These are phyloP conservation scores for Agelas oroides DNA, from an alignment of 37 sponge, comb jelly and placozoan species.

Conservation along the genomic window DNA sequence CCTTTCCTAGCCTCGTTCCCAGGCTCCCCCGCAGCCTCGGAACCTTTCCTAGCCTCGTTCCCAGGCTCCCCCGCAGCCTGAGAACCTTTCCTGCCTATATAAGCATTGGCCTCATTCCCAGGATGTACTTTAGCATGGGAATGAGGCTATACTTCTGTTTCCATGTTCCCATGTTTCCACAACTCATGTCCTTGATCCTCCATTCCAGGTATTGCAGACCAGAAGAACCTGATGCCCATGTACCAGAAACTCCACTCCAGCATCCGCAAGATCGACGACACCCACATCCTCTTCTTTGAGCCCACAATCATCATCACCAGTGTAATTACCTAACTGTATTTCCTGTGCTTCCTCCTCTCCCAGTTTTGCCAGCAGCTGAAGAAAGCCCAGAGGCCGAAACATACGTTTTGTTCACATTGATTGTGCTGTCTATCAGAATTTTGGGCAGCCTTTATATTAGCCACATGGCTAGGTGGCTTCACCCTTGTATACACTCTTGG, in stretches of 20 bases:
- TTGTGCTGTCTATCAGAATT: background rate
- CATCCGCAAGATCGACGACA: constrained; percentile 72
- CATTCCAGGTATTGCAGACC: constrained; percentile 64
- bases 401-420: background rate
- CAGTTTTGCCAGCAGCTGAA: background rate
- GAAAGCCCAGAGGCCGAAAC: background rate
- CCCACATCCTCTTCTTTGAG: constrained; percentile 86
- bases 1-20: too few relatives aligned
- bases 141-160: too few relatives aligned
- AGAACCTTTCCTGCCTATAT: too few relatives aligned
- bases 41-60: too few relatives aligned
- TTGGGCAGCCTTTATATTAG: too few relatives aligned
- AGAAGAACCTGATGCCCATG: constrained; percentile 74
- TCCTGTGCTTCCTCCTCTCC: background rate
- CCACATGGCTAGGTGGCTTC: too few relatives aligned
- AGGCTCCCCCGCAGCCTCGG: too few relatives aligned
- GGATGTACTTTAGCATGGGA: too few relatives aligned
- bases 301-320: constrained; percentile 72
- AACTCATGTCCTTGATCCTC: background rate
- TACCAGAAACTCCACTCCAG: constrained; percentile 76
- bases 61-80: too few relatives aligned
- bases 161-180: too few relatives aligned
- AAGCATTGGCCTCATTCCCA: too few relatives aligned
- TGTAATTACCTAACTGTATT: constrained; percentile 2
- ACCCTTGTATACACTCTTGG: too few relatives aligned